These are phyloP conservation scores for Oryzias curvinotus DNA, from an alignment of 2,113 vertebrate species.

Conservation along the genomic window DNA sequence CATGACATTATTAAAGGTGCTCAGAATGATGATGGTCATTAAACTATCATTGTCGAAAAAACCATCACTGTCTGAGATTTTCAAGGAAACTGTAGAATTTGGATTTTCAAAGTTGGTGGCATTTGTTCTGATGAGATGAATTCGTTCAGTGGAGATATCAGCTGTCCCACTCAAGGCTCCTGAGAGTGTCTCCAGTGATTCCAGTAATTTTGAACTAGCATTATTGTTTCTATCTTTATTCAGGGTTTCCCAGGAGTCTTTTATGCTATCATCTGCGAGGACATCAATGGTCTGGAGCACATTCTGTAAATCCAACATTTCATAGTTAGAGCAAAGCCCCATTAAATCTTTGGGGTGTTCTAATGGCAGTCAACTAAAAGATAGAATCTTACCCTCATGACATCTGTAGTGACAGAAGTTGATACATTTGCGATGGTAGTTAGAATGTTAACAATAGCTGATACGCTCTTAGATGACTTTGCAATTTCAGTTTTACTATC, in stretches of 20 bases:
- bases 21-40: conserved; percentile 74
- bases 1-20: conserved; percentile 74
- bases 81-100: conserved; percentile 51
- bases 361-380: not conserved
- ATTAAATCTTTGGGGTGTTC: not conserved
- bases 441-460: conserved; percentile 56
- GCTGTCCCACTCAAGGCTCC: conserved; percentile 28
- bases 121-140: conserved; percentile 42
- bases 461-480: conserved; percentile 49
- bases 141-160: conserved; percentile 12
- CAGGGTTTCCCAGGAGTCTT: conserved; percentile 56
- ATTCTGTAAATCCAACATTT: conserved; percentile 57
- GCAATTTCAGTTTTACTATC: not conserved
- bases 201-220: conserved; percentile 71
- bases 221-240: conserved; percentile 39
- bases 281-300: conserved; percentile 64
- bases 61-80: conserved; percentile 56
- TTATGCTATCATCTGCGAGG: conserved; percentile 40
- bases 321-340: not conserved
- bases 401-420: not conserved
- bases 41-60: not conserved
- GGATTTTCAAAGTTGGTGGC: conserved; percentile 20
- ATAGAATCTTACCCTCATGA: conserved; percentile 45
- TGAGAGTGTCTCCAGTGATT: conserved; percentile 75
- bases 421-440: conserved; percentile 38